A percentile compares a stretch with the other conserved stretches of the same genome.
phyloP scores from a whole-genome alignment of 2,113 vertebrate species.

The Condylura cristata region DNA sequence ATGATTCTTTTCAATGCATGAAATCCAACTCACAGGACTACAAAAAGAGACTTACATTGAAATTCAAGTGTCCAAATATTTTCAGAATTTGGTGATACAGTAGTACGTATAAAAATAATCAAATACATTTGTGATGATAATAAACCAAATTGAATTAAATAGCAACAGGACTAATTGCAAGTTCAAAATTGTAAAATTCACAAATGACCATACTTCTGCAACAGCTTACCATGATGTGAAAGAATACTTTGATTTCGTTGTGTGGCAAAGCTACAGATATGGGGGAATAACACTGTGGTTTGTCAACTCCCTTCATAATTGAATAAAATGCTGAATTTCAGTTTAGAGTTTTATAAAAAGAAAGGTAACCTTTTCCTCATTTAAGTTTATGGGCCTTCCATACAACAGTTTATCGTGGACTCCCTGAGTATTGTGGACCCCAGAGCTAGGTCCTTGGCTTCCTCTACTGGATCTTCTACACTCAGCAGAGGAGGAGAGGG shows the following conservation, averaged over 20 bases:
- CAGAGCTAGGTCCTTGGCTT: neutral
- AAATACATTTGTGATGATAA: constrained; percentile 3
- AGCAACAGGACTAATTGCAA: neutral
- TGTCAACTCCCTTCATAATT: neutral
- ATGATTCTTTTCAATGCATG: neutral
- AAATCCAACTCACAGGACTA: neutral
- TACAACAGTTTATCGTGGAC: neutral
- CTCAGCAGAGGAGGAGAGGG: neutral
- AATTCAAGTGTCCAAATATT: constrained; percentile 28
- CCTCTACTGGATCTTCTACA: neutral
- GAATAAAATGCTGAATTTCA: neutral
- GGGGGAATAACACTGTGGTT: neutral
- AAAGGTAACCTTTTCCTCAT: neutral
- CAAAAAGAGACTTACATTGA: neutral
- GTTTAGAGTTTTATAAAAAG: constrained; percentile 29
- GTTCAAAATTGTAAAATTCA: neutral
- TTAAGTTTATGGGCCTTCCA: neutral
- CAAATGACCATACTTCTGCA: neutral
- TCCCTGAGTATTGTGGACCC: neutral
- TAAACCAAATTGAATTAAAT: neutral
- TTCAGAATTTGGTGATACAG: neutral
- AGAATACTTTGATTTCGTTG: neutral
- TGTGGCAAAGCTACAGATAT: neutral
- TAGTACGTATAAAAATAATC: neutral
- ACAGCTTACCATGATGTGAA: neutral